These are phyloP conservation scores for Otis tarda DNA, from an alignment of 2,113 vertebrate genomes.

Conservation along the genomic window DNA sequence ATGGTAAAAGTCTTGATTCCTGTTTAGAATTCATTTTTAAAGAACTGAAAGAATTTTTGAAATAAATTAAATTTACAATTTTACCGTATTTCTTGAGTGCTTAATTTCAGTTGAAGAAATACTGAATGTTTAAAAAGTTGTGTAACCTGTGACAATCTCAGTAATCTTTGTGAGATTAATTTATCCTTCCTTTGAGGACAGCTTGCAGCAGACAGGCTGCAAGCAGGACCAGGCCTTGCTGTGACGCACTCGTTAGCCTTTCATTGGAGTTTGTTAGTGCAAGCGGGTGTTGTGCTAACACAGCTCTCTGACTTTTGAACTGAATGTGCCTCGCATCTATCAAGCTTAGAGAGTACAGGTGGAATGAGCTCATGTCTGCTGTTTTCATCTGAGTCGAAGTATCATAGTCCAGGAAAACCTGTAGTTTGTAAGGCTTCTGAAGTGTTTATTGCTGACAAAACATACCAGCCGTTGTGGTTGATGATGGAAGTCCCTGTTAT, in stretches of 20 bases:
- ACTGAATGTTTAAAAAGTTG: neutral
- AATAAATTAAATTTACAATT: neutral
- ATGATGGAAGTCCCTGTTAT: neutral
- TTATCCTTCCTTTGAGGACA: neutral
- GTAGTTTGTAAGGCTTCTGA: neutral
- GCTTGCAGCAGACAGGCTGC: neutral
- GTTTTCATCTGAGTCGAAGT: neutral
- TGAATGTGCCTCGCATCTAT: neutral
- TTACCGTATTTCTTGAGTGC: neutral
- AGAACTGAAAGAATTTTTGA: neutral
- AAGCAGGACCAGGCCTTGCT: neutral
- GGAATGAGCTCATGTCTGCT: neutral
- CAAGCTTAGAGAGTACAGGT: neutral
- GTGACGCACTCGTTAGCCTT: neutral
- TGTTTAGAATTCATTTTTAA: neutral
- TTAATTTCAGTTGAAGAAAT: neutral
- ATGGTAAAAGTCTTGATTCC: neutral
- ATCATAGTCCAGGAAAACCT: neutral
- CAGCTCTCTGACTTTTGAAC: neutral
- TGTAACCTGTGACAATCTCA: neutral
- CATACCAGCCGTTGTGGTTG: neutral
- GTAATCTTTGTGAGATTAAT: neutral
- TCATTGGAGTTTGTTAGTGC: neutral
- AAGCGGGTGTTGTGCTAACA: neutral
- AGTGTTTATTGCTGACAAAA: conserved; percentile 12